A percentile compares a stretch with the other conserved stretches of the same genome.
These are phyloP conservation scores for Venusia cambrica DNA, from an alignment of 2,888 invertebrate genomes.

Conservation along the genomic window DNA sequence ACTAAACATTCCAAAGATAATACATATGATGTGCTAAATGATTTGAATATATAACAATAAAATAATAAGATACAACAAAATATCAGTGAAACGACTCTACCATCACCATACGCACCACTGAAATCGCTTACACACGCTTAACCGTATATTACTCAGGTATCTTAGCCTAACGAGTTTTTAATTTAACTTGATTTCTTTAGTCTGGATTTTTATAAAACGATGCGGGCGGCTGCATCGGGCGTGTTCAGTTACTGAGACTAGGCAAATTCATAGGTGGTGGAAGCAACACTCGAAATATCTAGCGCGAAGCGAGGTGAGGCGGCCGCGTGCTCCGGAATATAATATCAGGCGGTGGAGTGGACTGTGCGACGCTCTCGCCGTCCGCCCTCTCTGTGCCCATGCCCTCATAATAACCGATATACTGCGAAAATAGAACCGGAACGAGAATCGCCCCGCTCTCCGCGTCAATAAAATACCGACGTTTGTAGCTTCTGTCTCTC, in stretches of 20 bases:
- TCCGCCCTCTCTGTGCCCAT: constrained; percentile 49
- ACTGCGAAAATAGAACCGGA: constrained; percentile 74
- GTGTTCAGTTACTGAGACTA: constrained; percentile 70
- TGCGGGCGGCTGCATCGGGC: constrained; percentile 69
- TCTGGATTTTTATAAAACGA: constrained; percentile 47
- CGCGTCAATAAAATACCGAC: constrained; percentile 73
- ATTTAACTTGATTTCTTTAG: constrained; percentile 20
- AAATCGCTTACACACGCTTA: constrained; percentile 1
- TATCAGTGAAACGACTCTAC: constrained; percentile 6
- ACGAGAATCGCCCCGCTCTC: constrained; percentile 60
- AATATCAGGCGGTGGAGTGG: constrained; percentile 76
- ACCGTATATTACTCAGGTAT: constrained; percentile 2
- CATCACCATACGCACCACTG: constrained; percentile 8
- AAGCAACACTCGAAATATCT: constrained; percentile 79
- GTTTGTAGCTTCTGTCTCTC: constrained; percentile 56
- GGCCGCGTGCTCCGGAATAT: constrained; percentile 81
- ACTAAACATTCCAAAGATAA: too few relatives aligned
- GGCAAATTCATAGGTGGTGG: constrained; percentile 76
- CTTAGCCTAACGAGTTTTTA: constrained; percentile 2
- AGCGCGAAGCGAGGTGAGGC: constrained; percentile 73
- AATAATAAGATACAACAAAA: constrained; percentile 5
- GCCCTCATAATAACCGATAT: constrained; percentile 71
- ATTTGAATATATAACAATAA: too few relatives aligned
- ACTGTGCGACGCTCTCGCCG: constrained; percentile 50
- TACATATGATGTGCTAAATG: too few relatives aligned